Base-by-base conservation (phyloP, 2,797 vertebrate genomes). In the Arrhamphus sclerolepis region DNA sequence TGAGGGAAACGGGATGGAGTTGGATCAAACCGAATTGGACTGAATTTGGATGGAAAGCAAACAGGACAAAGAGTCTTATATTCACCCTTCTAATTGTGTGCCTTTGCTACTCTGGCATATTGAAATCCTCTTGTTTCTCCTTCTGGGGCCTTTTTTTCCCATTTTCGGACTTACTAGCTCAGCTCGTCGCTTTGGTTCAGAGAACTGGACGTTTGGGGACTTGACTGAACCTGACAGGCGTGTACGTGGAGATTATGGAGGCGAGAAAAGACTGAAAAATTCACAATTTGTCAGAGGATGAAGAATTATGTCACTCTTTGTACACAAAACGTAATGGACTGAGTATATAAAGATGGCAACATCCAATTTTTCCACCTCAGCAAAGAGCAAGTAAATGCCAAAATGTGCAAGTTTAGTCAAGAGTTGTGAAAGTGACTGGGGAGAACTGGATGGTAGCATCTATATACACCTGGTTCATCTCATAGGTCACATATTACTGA, bases 31-130 rank as follows among this genome's bases (percentile, higher is more conserved):
- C 60, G 70, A 67, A 67, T 56, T 3, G 31, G 62, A 63, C 41
- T 60, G 58, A 70, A 50, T 70, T 64, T 59, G 64, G 54, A 67
- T 7, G 6, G 46, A 64, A 46, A 79, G 48, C 42, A 42, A 49
- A 49, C 46, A 4, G 14, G 53, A 51, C 40, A 51, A 71, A 51
- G 17, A 54, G 56, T 81, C 62, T 72, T 58, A 22, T 19, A 26
- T 72, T 77, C 77, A 80, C 71, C 55, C 72, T 70, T 77, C 79
- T 81, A 77, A 85, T 80, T 57, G 83, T 87, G 89, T 90, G 87
- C 89, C 88, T 89, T 89, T n/a, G 77, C 82, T 84, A 69, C 56
- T 75, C 74, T 61, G 80, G 78, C 80, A 80, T 81, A 64, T 70
- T 66, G 47, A 77, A 66, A 14, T 69, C 69, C 56, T 75, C 16